Evolutionary conservation across 2,888 invertebrate genomes (phyloP), one percentile per base, ranked within the genome.

Genomic region (Troilus luridus): DNA sequence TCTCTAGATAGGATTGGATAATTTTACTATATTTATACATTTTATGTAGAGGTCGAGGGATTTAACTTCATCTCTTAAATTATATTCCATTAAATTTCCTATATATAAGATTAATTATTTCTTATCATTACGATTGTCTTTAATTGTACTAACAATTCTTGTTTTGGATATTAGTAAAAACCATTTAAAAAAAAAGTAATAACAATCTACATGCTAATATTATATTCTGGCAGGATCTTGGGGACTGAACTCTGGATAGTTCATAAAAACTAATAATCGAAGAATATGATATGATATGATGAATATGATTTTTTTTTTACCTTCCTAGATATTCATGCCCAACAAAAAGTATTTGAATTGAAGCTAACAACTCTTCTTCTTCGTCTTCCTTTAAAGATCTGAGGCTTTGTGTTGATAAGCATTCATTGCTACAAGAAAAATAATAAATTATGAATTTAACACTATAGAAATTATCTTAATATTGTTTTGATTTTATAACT

Each of bases 271-370:
- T 11, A n/a, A 56, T 56, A 88, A 12, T 88, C 12, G 56, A n/a
- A n/a, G n/a, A n/a, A n/a, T 24, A 21, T 88, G 11, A 41, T 41
- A 41, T 41, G 41, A 8, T n/a, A 21, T 88, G 24, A 60, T 24
- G 8, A 58, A 88, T 41, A 77, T 12, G 27, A 67, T 24, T 24
- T 24, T 41, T 24, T 41, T 58, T 92, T 93, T 94, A 95, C 94
- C 94, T 95, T 91, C 98, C 98, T 85, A 98, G 95, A 94, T 97
- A 97, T 93, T 98, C 98, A 94, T 98, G 98, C 3, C 96, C 98
- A 81, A 97, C 96, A 93, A 97, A 97, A 91, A 98, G 95, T 92
- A 98, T 95, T 94, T 96, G 95, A 89, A 98, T 94, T 0, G 98
- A 97, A 88, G 96, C 95, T 3, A 97, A 97, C 56, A 97, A 94